These are phyloP conservation scores for Columba livia DNA, from an alignment of 2,113 vertebrate species.

Conservation along the genomic window DNA sequence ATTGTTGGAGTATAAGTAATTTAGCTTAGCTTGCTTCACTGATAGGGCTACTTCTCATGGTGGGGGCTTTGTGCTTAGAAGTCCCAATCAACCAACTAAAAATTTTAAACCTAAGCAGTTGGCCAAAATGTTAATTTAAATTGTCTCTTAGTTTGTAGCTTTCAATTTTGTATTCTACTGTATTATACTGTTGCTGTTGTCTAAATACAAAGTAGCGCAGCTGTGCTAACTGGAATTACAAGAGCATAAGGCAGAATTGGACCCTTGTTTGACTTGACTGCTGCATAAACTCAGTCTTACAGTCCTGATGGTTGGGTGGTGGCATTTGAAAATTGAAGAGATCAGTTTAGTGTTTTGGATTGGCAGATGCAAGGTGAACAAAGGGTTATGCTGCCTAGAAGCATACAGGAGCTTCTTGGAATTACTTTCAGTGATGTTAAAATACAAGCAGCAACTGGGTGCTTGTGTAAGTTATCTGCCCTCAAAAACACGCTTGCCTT, in stretches of 20 bases:
- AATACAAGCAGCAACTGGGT: background rate
- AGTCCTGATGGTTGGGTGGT: background rate
- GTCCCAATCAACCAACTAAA: background rate
- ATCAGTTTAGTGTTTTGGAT: background rate
- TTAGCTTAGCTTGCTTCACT: constrained; percentile 28
- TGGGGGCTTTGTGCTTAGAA: background rate
- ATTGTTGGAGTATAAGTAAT: constrained; percentile 59
- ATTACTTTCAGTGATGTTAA: background rate
- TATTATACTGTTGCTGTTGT: background rate
- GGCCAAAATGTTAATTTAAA: background rate
- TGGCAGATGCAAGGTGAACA: background rate
- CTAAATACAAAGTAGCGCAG: background rate
- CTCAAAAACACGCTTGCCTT: background rate
- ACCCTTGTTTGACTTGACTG: background rate
- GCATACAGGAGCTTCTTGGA: background rate
- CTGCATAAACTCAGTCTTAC: background rate
- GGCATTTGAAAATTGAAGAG: background rate
- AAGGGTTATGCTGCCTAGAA: background rate
- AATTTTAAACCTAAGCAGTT: background rate
- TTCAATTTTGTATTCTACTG: background rate
- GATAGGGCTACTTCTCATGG: background rate
- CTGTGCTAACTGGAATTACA: background rate
- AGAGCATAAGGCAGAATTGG: background rate
- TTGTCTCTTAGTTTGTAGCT: background rate
- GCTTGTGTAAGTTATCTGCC: background rate